A percentile compares a stretch with the other conserved stretches of the same genome.
phyloP scores from a whole-genome alignment of 2,113 vertebrate species.

The Ochotona curzoniae region DNA sequence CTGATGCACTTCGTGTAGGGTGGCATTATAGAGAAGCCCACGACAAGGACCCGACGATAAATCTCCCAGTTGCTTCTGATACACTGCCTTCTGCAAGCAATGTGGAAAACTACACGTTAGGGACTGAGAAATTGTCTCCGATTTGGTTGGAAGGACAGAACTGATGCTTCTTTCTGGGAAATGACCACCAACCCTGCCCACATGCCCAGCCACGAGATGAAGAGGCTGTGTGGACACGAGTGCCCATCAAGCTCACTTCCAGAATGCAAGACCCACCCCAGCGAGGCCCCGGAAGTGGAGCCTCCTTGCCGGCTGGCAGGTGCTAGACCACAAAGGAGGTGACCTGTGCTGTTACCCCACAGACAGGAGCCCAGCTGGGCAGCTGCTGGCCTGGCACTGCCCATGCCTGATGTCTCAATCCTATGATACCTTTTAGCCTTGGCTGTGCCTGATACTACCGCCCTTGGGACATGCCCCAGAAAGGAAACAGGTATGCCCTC shows the following conservation, averaged over 20 bases:
- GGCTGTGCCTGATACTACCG: background rate
- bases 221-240: background rate
- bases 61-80: background rate
- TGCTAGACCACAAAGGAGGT: background rate
- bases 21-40: background rate
- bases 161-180: background rate
- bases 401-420: background rate
- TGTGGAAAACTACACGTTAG: background rate
- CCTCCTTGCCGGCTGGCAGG: background rate
- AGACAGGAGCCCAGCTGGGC: rapidly evolving
- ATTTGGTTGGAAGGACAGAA: background rate
- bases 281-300: background rate
- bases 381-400: background rate
- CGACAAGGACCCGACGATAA: background rate
- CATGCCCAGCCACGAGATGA: too few relatives aligned
- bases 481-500: background rate
- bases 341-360: background rate
- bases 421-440: background rate
- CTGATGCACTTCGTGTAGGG: background rate
- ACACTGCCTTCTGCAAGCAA: background rate
- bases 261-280: background rate
- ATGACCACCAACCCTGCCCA: background rate
- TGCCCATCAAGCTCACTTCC: background rate
- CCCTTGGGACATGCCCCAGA: background rate
- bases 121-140: background rate